Base-by-base conservation (phyloP, 2,797 vertebrate species). In the Sorex maritimensis region DNA sequence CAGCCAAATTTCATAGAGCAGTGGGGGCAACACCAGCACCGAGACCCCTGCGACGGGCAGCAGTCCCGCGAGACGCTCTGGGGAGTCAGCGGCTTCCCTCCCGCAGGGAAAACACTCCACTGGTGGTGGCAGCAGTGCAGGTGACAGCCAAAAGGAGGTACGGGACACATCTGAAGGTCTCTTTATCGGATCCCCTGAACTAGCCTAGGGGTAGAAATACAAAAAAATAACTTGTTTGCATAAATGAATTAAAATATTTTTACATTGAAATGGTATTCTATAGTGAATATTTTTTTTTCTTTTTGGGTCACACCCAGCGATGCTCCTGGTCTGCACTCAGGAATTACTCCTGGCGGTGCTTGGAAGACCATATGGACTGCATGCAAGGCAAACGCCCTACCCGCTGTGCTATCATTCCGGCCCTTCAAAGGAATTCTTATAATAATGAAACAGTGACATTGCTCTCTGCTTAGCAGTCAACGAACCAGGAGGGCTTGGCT, bases 141-240 rank as follows among this genome's bases (percentile, higher is more conserved):
- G 90, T 34, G 93, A 92, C 81, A 78, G 94, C 92, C 92, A 49
- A 77, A 74, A 90, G 91, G 88, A 93, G 92, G 95, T 44, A 44
- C 89, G 30, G 95, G 92, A 82, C 67, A 61, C 92, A 38, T 5
- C 5, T 69, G 68, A 77, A 95, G 93, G 79, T 68, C 88, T 96
- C 52, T 93, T 97, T 98, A 98, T 41, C 98, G 98, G 88, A 98
- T 98, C 92, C 97, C 98, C 84, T 97, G 98, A 96, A 98, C 97
- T 81, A 98, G 97, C 97, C 98, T 98, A 86, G 28, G 88, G 90
- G 28, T 44, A 81, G 0, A 89, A 34, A 95, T 75, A 90, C 38
- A 77, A 30, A 95, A 5, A 94, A 69, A 17, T 88, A 68, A 41
- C 28, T n/a, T 34, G 24, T 93, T 61, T 89, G 78, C 55, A 81